A percentile compares a stretch with the other conserved stretches of the same genome.
Conservation (phyloP, 2,113 vertebrate species). For the Pachycephala philippinensis region DNA sequence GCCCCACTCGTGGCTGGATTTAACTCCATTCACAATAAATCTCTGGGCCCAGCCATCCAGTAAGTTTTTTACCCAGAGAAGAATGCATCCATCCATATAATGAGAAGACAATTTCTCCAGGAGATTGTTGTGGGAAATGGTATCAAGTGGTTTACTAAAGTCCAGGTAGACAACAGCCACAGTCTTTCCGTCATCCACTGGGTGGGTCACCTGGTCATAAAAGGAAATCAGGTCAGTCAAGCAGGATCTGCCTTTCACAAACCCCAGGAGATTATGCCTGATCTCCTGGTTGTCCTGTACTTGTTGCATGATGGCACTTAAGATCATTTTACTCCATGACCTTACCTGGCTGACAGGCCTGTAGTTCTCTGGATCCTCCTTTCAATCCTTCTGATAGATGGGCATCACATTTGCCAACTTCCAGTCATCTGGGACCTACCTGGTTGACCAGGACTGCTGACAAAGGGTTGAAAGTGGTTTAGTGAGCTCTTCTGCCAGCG, state of each 20-base stretch:
- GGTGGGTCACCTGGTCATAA: not conserved
- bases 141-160: not conserved
- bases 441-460: not conserved
- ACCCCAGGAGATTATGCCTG: not conserved
- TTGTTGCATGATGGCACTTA: not conserved
- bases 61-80: not conserved
- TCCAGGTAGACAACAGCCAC: not conserved
- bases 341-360: not conserved
- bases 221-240: not conserved
- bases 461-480: not conserved
- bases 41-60: not conserved
- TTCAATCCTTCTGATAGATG: not conserved
- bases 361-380: not conserved
- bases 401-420: not conserved
- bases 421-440: not conserved
- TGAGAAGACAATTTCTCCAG: not conserved
- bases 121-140: not conserved
- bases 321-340: not conserved
- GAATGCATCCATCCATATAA: not conserved
- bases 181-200: not conserved
- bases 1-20: not conserved
- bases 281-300: not conserved
- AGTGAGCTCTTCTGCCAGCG: not conserved
- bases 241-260: not conserved
- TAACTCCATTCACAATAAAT: not conserved